A percentile compares a stretch with the other conserved stretches of the same genome.
phyloP scores from a whole-genome alignment of 2,797 vertebrate species.

The Coracias cyanogaster region DNA sequence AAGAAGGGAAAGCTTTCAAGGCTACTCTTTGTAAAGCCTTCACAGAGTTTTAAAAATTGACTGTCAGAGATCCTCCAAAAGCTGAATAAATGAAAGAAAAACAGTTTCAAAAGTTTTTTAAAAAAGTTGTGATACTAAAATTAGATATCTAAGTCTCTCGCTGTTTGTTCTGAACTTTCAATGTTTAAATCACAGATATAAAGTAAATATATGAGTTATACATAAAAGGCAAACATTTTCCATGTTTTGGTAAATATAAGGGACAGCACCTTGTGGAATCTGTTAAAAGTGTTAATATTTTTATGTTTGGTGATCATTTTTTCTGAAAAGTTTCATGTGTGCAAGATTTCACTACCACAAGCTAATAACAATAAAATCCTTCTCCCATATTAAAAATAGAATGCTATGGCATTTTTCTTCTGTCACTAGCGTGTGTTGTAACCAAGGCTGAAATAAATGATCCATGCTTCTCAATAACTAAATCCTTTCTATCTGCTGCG shows the following conservation, averaged over 20 bases:
- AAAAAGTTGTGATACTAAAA: not conserved
- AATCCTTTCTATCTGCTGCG: not conserved
- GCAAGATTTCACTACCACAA: not conserved
- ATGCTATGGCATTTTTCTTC: not conserved
- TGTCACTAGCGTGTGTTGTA: rapidly evolving
- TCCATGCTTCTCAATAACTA: not conserved
- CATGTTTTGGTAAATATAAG: not conserved
- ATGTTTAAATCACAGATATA: not conserved
- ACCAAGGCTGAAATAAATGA: not conserved
- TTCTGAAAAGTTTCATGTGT: not conserved
- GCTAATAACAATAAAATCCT: not conserved
- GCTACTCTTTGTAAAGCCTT: not conserved
- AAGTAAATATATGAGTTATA: not conserved
- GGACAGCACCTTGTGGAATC: not conserved
- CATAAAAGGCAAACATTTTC: not conserved
- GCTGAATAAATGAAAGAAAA: not conserved
- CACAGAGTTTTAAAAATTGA: constrained; percentile 8
- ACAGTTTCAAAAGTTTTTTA: not conserved
- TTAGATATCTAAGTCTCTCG: not conserved
- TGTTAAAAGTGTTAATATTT: constrained; percentile 14
- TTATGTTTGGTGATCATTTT: not conserved
- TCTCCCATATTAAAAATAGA: not conserved
- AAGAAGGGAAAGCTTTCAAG: constrained; percentile 31
- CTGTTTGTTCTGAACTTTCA: not conserved
- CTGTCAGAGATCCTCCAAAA: not conserved